Percentiles rank a stretch among this genome's conserved stretches.
phyloP scores from a whole-genome alignment of 2,113 vertebrate species.

The Oriolus oriolus region DNA sequence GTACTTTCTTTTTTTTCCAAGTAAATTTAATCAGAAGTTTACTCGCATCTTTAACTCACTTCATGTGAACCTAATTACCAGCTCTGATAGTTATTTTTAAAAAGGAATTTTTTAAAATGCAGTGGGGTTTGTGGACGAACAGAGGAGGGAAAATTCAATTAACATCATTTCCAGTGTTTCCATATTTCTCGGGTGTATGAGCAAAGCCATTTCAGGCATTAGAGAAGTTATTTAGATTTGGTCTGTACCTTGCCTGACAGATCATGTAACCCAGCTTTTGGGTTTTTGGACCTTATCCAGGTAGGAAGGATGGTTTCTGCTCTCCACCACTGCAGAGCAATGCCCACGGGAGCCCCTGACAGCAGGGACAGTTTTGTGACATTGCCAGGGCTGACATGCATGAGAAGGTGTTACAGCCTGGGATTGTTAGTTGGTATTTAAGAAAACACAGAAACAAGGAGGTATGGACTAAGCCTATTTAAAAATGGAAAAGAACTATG shows the following conservation, averaged over 20 bases:
- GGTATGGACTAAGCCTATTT: background rate
- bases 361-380: background rate
- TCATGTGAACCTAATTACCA: conserved; percentile 89
- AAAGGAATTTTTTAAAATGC: background rate
- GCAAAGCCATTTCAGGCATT: background rate
- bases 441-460: background rate
- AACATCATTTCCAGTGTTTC: conserved; percentile 23
- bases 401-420: background rate
- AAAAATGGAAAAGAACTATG: background rate
- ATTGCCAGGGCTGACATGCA: fast-evolving
- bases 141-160: conserved; percentile 36
- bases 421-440: background rate
- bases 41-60: conserved; percentile 73
- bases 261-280: background rate
- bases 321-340: background rate
- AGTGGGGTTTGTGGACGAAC: background rate
- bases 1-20: background rate
- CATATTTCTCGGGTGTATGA: background rate
- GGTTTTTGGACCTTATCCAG: background rate
- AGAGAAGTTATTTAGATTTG: background rate
- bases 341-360: fast-evolving
- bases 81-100: conserved; percentile 19
- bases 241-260: background rate
- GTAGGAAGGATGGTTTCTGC: background rate
- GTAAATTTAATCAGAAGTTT: conserved; percentile 86